Evolutionary conservation across 2,888 invertebrate species (phyloP).

Genomic region (Diogma glabrata): DNA sequence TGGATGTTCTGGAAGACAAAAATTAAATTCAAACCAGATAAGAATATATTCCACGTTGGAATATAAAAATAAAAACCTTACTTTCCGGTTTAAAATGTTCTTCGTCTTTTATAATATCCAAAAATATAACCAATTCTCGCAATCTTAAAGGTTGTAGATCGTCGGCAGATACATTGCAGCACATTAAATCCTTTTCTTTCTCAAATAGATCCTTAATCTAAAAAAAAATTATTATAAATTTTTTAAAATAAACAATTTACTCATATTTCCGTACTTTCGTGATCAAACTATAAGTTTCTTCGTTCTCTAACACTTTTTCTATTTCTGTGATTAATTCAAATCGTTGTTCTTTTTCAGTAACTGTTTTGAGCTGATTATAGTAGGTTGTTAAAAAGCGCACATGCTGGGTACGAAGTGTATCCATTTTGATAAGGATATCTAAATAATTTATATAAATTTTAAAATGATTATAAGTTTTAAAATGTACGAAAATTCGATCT

Average conservation of each 20-base stretch:
- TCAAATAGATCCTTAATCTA: slow-evolving; percentile 32
- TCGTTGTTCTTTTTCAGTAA: slow-evolving; percentile 49
- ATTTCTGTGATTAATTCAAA: slow-evolving; percentile 58
- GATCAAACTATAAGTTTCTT: not conserved
- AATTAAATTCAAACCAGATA: not conserved
- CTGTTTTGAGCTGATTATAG: slow-evolving; percentile 52
- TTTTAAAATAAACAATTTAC: not conserved
- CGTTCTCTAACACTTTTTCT: slow-evolving; percentile 42
- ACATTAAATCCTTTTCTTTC: slow-evolving; percentile 31
- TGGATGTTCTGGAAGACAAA: slow-evolving; percentile 22
- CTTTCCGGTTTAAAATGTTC: slow-evolving; percentile 24
- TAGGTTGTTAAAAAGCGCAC: slow-evolving; percentile 63
- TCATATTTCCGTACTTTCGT: not conserved
- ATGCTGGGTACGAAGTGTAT: slow-evolving; percentile 67
- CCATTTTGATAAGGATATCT: slow-evolving; percentile 56
- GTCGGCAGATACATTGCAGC: slow-evolving; percentile 25
- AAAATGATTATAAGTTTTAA: not conserved
- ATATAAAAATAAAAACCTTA: slow-evolving; percentile 17
- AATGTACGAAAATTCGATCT: not conserved
- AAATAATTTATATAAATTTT: not conserved
- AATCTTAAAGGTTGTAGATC: slow-evolving; percentile 31
- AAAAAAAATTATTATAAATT: slow-evolving; percentile 5
- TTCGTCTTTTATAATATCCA: slow-evolving; percentile 31
- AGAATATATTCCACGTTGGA: not conserved
- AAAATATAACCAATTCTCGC: slow-evolving; percentile 29